These are phyloP conservation scores for Cepaea hortensis DNA, from an alignment of 2,888 invertebrate genomes.

Conservation along the genomic window DNA sequence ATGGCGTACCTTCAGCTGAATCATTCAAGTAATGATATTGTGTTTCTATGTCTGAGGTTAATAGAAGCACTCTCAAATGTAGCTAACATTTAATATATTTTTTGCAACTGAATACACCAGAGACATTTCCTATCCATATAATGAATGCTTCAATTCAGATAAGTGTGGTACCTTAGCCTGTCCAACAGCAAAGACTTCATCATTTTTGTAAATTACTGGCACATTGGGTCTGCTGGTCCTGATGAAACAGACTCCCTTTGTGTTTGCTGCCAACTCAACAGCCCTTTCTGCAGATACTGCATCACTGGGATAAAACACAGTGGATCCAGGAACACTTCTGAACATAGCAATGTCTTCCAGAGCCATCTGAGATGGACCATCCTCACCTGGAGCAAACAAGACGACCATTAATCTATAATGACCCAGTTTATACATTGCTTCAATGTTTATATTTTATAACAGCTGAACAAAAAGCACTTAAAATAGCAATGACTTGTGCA, in stretches of 20 bases:
- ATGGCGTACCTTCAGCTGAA: too few relatives aligned
- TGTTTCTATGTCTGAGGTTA: too few relatives aligned
- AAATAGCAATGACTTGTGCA: too few relatives aligned
- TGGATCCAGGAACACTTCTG: conserved; percentile 87
- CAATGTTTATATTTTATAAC: too few relatives aligned
- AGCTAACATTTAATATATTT: too few relatives aligned
- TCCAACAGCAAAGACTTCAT: conserved; percentile 86
- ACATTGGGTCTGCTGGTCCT: conserved; percentile 95
- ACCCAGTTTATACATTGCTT: background rate
- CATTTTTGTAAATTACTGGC: conserved; percentile 88
- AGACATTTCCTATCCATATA: too few relatives aligned
- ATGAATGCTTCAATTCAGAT: too few relatives aligned
- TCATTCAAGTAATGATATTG: too few relatives aligned
- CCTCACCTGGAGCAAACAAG: conserved; percentile 81
- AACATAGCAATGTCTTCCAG: conserved; percentile 98
- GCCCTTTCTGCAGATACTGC: conserved; percentile 96
- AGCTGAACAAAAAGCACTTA: too few relatives aligned
- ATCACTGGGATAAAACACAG: conserved; percentile 87
- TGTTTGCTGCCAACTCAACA: conserved; percentile 96
- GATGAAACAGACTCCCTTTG: conserved; percentile 94
- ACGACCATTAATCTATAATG: background rate
- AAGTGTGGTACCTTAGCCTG: conserved; percentile 77
- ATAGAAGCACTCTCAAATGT: too few relatives aligned
- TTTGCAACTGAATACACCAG: too few relatives aligned
- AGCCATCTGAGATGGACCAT: conserved; percentile 99